Base-by-base conservation (phyloP, 2,113 vertebrate genomes). In the Craseonycteris thonglongyai region DNA sequence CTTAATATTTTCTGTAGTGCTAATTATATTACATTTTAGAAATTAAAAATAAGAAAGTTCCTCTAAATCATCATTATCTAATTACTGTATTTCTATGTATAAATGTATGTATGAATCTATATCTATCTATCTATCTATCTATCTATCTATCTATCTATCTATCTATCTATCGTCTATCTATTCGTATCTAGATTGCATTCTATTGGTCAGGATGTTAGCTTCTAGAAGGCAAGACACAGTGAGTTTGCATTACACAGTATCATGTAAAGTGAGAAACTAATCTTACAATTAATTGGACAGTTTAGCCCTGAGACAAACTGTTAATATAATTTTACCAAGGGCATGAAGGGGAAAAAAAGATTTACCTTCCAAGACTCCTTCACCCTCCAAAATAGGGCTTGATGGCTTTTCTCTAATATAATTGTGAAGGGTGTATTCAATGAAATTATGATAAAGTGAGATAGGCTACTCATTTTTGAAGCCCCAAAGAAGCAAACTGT, bases 1-100 rank as follows among this genome's bases (percentile, higher is more conserved):
- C 18, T 72, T 79, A 76, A n/a, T 65, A 1, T 74, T 82, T 90
- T 86, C 47, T 61, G 6, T 49, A 92, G 19, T 82, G 40, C 40
- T 59, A 81, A 86, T 85, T 42, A 85, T 14, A 59, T 65, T 78
- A 79, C 9, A 69, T 61, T 93, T 84, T 80, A 49, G 19, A 85
- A 80, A 26, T 80, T 61, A 80, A 68, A 96, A 82, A 6, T 71
- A 69, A 26, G 16, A 59, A 88, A 47, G 0, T 12, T n/a, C n/a
- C 18, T 49, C 3, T 75, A 11, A 7, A 1, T 54, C 47, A 5
- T 14, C 26, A 68, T 83, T 71, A n/a, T 72, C 16, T 6, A 38
- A 1, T 61, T 7, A 91, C 33, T 82, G 2, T 13, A 76, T 21
- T 30, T 68, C 3, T 63, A 30, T 61, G 16, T 33, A 24, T 30